Evolutionary conservation across 2,113 vertebrate species (phyloP).

Genomic region (Prinia subflava): DNA sequence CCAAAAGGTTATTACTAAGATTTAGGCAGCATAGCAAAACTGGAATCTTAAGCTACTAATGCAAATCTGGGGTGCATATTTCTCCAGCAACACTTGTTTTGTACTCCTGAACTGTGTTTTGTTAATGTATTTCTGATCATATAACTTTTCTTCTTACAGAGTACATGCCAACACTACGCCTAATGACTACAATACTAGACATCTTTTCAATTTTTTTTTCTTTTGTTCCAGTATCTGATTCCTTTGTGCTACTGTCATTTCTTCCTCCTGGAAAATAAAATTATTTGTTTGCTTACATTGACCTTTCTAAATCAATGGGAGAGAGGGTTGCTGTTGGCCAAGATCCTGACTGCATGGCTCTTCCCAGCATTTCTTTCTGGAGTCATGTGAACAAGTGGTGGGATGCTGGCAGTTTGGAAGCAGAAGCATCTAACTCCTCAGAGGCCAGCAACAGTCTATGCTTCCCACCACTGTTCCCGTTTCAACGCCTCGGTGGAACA

Average conservation of each 20-base stretch:
- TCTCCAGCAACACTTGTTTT: neutral
- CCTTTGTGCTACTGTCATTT: neutral
- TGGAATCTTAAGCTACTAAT: neutral
- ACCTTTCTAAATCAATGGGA: neutral
- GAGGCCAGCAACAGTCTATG: neutral
- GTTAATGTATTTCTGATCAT: neutral
- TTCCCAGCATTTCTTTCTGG: neutral
- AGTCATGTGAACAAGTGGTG: neutral
- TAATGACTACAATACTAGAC: neutral
- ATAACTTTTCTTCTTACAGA: neutral
- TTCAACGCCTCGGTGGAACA: neutral
- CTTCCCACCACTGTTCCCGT: neutral
- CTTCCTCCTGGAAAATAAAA: neutral
- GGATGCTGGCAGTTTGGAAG: neutral
- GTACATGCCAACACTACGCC: neutral
- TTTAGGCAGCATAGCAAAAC: neutral
- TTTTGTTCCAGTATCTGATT: neutral
- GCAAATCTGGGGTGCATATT: neutral
- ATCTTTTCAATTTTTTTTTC: neutral
- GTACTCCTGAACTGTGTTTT: neutral
- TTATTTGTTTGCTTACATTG: neutral
- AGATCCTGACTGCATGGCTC: neutral
- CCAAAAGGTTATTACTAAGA: neutral
- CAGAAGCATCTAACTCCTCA: neutral
- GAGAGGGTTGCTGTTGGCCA: neutral